These are phyloP conservation scores for Acleris cristana DNA, from an alignment of 2,888 invertebrate genomes.

Conservation along the genomic window DNA sequence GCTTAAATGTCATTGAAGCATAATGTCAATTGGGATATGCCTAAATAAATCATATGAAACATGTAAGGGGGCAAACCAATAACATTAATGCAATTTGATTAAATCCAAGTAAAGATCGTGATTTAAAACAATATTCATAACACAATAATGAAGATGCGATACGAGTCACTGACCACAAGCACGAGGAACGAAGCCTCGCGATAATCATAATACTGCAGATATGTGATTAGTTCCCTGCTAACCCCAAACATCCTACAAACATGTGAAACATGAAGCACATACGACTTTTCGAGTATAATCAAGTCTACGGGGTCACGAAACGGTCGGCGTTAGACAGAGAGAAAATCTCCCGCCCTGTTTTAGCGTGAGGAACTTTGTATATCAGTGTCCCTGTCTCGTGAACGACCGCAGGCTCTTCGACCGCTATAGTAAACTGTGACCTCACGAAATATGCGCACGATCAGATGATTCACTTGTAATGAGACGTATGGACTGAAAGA, in stretches of 20 bases:
- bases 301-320: constrained; percentile 73
- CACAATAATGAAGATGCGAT: constrained; percentile 56
- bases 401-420: constrained; percentile 80
- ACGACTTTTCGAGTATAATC: constrained; percentile 13
- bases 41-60: no score
- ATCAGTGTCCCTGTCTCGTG: constrained; percentile 58
- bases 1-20: no score
- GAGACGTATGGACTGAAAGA: constrained; percentile 68
- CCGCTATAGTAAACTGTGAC: constrained; percentile 84
- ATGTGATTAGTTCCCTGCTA: constrained; percentile 72
- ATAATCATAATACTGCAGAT: constrained; percentile 83
- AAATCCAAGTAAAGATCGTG: constrained; percentile 51
- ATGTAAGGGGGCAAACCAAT: no score
- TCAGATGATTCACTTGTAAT: constrained; percentile 80
- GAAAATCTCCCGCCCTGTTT: constrained; percentile 55
- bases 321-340: constrained; percentile 80
- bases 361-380: constrained; percentile 49
- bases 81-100: no score
- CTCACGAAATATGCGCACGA: constrained; percentile 82
- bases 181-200: constrained; percentile 76
- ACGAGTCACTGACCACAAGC: constrained; percentile 77
- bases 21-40: no score
- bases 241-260: constrained; percentile 15
- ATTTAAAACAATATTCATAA: constrained; percentile 53
- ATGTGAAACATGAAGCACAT: constrained; percentile 7